Percentiles rank a stretch among this genome's conserved stretches.
Conservation (phyloP, 2,113 vertebrate genomes). For the Lepus europaeus region DNA sequence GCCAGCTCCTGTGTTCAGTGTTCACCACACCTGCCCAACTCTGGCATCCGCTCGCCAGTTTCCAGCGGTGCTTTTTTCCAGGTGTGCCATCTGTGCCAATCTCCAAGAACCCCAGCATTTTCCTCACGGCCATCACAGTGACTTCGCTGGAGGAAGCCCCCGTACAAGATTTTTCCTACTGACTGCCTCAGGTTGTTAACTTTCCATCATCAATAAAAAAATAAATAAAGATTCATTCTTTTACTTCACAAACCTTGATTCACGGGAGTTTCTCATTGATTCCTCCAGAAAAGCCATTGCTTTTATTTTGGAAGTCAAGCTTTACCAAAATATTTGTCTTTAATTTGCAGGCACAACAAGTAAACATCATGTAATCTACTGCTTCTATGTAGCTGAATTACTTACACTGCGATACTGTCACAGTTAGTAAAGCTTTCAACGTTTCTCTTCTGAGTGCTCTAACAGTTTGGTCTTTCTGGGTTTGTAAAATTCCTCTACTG, state of each 20-base stretch:
- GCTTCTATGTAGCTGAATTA: not conserved
- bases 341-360: not conserved
- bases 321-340: not conserved
- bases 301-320: not conserved
- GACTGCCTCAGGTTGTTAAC: not conserved
- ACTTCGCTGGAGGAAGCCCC: not conserved
- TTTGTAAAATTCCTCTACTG: conserved; percentile 4
- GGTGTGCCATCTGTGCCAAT: not conserved
- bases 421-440: not conserved
- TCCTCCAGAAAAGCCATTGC: not conserved
- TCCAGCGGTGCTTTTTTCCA: not conserved
- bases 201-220: not conserved
- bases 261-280: not conserved
- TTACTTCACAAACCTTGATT: not conserved
- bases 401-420: not conserved
- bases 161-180: not conserved
- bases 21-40: not conserved
- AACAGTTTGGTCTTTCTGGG: conserved; percentile 17
- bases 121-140: not conserved
- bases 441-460: not conserved
- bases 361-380: not conserved
- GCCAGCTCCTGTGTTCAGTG: not conserved
- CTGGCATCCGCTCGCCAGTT: not conserved
- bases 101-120: not conserved
- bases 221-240: not conserved